Base-by-base conservation (phyloP, 2,888 invertebrate genomes). In the Dione juno region DNA sequence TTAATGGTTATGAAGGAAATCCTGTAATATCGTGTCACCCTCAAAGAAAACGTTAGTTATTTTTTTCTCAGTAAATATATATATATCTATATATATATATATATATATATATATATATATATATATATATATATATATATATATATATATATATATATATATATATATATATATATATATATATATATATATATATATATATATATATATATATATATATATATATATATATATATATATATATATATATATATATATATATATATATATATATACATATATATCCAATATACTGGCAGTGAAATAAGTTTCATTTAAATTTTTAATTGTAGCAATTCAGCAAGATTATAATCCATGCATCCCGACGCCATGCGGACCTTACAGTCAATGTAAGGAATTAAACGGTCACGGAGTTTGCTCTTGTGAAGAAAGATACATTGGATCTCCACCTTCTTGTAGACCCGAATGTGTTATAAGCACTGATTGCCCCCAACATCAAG, bases 341-440 rank as follows among this genome's bases (percentile, higher is more conserved):
- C 88, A 90, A 78, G 94, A 94, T 75, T 81, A 87, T 77, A 94
- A 95, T 83, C 96, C 96, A 50, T 96, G 96, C 81, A 84, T 94
- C 63, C 96, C 96, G 64, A 96, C 96, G 70, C 96, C 96, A 21
- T 97, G 97, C 82, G 97, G 97, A 35, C 95, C 96, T 52, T 96
- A 96, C 82, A 96, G 96, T 84, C 94, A 94, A 79, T 97, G 97
- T 88, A 95, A 95, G 81, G 94, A 95, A 78, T 85, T 95, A 63
- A 95, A 96, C 81, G 95, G 94, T 13, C 96, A 96, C 80, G 96
- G 96, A 57, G 95, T 96, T 64, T 97, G 97, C 86, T 96, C 96
- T 67, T 97, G 97, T 82, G 94, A 95, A 80, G 94, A 94, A 77
- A 95, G 95, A 77, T 96, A 96, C 80, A 93, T 95, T 77, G 97